These are phyloP conservation scores for Pangasius macronema DNA, from an alignment of 2,797 vertebrate species.

Conservation along the genomic window DNA sequence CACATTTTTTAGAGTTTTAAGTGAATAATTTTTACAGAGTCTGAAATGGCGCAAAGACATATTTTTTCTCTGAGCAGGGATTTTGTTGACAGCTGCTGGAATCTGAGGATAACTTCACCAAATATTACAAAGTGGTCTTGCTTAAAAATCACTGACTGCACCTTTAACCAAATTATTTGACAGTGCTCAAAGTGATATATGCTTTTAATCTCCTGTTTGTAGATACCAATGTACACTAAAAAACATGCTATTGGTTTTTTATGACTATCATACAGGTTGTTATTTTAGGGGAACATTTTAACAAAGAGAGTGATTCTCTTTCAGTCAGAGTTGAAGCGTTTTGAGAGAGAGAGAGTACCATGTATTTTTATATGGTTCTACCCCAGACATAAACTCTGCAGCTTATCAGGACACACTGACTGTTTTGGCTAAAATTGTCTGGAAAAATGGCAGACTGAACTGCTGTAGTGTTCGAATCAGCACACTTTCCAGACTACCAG, in stretches of 20 bases:
- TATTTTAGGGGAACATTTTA: not conserved
- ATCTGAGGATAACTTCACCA: not conserved
- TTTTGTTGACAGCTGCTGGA: not conserved
- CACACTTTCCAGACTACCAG: not conserved
- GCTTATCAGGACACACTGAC: constrained; percentile 1
- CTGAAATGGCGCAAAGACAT: not conserved
- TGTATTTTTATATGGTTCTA: not conserved
- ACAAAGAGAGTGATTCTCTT: not conserved
- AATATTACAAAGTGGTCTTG: not conserved
- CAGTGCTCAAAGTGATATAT: not conserved
- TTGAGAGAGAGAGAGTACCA: not conserved
- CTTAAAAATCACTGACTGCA: not conserved
- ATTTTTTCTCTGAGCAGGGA: not conserved
- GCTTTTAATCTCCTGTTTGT: not conserved
- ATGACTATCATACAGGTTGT: not conserved
- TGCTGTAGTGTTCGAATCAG: not conserved
- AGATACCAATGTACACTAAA: not conserved
- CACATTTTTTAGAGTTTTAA: not conserved
- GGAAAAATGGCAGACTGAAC: not conserved
- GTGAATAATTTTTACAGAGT: not conserved
- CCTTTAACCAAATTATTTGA: not conserved
- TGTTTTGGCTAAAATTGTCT: not conserved
- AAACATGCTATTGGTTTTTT: not conserved
- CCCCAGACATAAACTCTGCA: not conserved
- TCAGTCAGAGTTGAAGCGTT: not conserved